Conservation (phyloP, 2,888 invertebrate species). For the Ophion ventricosus region DNA sequence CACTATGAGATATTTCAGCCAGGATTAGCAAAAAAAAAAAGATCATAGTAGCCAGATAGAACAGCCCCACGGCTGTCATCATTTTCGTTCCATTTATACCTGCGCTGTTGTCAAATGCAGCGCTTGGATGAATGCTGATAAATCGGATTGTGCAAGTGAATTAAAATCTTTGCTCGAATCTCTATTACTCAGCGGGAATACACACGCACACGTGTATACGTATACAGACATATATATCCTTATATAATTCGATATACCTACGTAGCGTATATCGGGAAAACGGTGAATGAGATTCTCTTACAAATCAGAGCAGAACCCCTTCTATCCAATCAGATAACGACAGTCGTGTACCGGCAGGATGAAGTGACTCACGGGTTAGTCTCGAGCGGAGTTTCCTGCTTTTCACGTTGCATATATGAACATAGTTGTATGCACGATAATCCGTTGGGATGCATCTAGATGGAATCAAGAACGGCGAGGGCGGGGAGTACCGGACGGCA, state of each 20-base stretch:
- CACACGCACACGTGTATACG: neutral
- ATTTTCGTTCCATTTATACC: neutral
- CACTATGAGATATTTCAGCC: neutral
- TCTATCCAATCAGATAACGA: conserved; percentile 61
- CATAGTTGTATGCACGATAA: conserved; percentile 43
- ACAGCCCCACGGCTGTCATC: neutral
- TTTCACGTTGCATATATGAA: conserved; percentile 56
- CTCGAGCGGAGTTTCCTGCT: conserved; percentile 57
- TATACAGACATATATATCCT: too few relatives aligned
- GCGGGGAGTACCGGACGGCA: conserved; percentile 5
- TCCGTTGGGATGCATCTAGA: conserved; percentile 49
- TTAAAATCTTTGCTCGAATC: conserved; percentile 48
- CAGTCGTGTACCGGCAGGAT: conserved; percentile 28
- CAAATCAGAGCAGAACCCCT: conserved; percentile 61
- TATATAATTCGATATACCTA: neutral
- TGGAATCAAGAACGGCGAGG: conserved; percentile 41
- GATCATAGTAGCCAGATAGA: neutral
- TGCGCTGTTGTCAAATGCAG: conserved; percentile 6
- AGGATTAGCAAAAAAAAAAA: neutral
- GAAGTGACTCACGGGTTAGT: conserved; percentile 49
- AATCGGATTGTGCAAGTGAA: conserved; percentile 45
- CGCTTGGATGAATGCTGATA: conserved; percentile 36
- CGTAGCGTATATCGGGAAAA: conserved; percentile 31
- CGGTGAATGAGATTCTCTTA: conserved; percentile 58
- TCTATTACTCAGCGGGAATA: neutral